Evolutionary conservation across 2,113 vertebrate genomes (phyloP).

Genomic region (Agapornis roseicollis): DNA sequence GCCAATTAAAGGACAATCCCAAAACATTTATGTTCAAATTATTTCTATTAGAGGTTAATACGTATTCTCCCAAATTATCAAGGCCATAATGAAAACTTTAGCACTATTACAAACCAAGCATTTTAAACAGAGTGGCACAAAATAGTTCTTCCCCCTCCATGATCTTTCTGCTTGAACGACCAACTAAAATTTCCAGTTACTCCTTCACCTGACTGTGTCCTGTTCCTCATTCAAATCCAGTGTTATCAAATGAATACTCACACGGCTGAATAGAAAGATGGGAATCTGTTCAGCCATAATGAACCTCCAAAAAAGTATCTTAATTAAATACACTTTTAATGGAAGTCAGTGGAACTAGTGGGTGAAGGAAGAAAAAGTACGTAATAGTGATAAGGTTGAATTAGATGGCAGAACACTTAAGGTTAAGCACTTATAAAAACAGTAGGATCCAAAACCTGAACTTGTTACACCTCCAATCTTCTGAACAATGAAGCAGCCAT

Average conservation of each 20-base stretch:
- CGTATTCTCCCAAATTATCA: not conserved
- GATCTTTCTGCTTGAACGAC: not conserved
- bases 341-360: not conserved
- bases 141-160: fast-evolving
- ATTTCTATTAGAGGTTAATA: not conserved
- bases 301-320: not conserved
- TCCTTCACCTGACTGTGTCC: not conserved
- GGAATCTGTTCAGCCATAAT: not conserved
- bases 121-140: not conserved
- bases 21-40: not conserved
- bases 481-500: not conserved
- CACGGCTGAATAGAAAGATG: not conserved
- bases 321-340: not conserved
- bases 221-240: not conserved
- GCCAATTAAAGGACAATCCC: not conserved
- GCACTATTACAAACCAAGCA: not conserved
- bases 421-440: not conserved
- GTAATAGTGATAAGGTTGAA: not conserved
- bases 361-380: not conserved
- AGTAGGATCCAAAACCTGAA: not conserved
- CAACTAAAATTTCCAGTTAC: not conserved
- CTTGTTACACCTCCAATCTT: not conserved
- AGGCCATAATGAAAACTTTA: not conserved
- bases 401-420: not conserved
- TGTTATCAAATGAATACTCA: not conserved